Percentiles rank a stretch among this genome's conserved stretches.
Conservation (phyloP, 2,113 vertebrate species). For the Esox niger region DNA sequence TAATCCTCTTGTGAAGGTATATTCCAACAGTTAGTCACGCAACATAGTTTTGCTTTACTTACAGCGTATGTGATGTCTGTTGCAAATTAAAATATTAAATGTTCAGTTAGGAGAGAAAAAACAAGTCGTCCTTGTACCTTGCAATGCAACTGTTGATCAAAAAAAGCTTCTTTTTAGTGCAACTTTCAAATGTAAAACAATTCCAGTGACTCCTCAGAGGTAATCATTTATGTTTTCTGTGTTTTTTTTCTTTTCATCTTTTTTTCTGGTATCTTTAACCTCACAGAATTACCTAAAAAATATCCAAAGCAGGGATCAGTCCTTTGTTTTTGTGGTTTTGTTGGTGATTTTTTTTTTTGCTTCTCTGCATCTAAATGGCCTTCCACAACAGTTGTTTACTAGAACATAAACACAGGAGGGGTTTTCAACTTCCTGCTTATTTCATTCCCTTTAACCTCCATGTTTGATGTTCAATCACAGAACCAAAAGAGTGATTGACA, state of each 20-base stretch:
- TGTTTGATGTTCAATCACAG: slow-evolving; percentile 52
- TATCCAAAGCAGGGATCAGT: slow-evolving; percentile 65
- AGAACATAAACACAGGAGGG: slow-evolving; percentile 75
- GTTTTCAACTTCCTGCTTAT: slow-evolving; percentile 57
- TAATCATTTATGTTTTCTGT: slow-evolving; percentile 61
- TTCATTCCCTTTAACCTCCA: slow-evolving; percentile 65
- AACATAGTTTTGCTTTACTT: slow-evolving; percentile 70
- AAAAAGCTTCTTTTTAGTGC: slow-evolving; percentile 80
- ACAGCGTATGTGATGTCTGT: slow-evolving; percentile 77
- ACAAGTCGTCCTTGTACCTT: slow-evolving; percentile 71
- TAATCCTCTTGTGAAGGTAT: slow-evolving; percentile 75
- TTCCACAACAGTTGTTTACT: slow-evolving; percentile 71
- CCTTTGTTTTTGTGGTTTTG: slow-evolving; percentile 57
- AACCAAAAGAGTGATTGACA: slow-evolving; percentile 52
- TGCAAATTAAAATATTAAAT: slow-evolving; percentile 78
- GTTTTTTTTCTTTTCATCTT: slow-evolving; percentile 38
- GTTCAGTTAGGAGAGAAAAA: slow-evolving; percentile 49
- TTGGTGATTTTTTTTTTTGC: slow-evolving; percentile 58
- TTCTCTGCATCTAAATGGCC: slow-evolving; percentile 67
- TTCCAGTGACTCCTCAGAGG: slow-evolving; percentile 76
- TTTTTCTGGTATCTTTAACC: slow-evolving; percentile 54
- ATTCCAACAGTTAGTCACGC: slow-evolving; percentile 73
- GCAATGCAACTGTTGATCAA: slow-evolving; percentile 61
- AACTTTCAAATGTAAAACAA: slow-evolving; percentile 78
- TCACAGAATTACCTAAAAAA: slow-evolving; percentile 61